phyloP scores from a whole-genome alignment of 2,113 vertebrate species.

The Chionomys nivalis region DNA sequence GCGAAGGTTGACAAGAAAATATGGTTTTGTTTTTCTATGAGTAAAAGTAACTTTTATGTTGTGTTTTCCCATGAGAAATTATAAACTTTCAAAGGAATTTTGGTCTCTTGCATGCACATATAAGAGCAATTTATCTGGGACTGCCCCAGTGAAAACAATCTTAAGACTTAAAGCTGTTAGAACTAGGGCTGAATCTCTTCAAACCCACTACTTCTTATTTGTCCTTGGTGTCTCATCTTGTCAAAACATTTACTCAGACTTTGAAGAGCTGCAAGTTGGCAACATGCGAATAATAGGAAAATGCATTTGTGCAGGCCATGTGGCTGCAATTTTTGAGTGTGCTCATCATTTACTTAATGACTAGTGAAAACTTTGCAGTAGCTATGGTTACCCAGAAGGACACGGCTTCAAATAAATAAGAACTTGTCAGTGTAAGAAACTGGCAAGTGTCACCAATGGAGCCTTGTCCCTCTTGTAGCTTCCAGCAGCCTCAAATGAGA shows the following conservation, averaged over 20 bases:
- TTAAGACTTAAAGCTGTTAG: conserved; percentile 89
- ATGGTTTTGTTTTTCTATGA: conserved; percentile 91
- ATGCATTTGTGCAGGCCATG: conserved; percentile 88
- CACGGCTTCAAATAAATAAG: conserved; percentile 83
- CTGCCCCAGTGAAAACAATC: conserved; percentile 89
- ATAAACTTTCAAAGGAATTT: conserved; percentile 92
- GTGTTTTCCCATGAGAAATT: conserved; percentile 92
- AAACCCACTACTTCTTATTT: conserved; percentile 88
- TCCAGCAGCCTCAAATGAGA: conserved; percentile 53
- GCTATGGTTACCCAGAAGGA: conserved; percentile 83
- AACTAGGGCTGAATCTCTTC: conserved; percentile 87
- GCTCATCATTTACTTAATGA: conserved; percentile 88
- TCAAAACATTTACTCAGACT: conserved; percentile 90
- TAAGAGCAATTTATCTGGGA: conserved; percentile 91
- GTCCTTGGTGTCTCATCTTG: conserved; percentile 89
- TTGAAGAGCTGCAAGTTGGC: conserved; percentile 88
- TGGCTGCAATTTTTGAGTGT: conserved; percentile 89
- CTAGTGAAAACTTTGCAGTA: conserved; percentile 86
- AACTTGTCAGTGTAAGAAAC: conserved; percentile 82
- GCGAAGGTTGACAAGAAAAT: conserved; percentile 92
- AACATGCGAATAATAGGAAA: conserved; percentile 89
- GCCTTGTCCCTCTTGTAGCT: conserved; percentile 76
- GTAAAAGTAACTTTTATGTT: conserved; percentile 91
- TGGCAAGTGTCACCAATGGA: conserved; percentile 77
- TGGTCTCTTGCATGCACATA: conserved; percentile 88